Percentiles rank a stretch among this genome's conserved stretches.
Conservation (phyloP, 2,113 vertebrate species). For the Pithys albifrons region DNA sequence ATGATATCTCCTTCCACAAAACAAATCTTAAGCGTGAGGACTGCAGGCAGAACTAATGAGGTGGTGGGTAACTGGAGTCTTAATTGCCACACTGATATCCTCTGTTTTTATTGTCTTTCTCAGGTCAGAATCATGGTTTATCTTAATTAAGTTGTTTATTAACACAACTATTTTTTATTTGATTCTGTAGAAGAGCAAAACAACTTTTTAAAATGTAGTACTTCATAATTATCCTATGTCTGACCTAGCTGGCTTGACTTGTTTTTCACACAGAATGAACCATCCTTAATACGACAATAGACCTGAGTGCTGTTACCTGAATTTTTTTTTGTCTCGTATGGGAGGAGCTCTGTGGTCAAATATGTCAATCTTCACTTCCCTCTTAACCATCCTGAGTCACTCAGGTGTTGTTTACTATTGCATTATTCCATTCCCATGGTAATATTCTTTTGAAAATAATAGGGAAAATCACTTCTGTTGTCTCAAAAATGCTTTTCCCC, state of each 20-base stretch:
- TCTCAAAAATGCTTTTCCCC: background rate
- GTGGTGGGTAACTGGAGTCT: background rate
- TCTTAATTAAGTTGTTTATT: background rate
- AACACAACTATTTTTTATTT: background rate
- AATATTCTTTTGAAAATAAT: background rate
- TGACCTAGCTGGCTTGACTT: background rate
- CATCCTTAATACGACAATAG: accelerated
- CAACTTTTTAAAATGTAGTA: background rate
- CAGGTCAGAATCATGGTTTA: background rate
- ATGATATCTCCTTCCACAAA: background rate
- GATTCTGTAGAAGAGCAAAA: background rate
- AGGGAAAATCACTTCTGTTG: background rate
- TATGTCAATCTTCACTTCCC: background rate
- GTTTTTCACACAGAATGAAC: background rate
- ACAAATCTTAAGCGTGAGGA: background rate
- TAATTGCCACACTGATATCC: background rate
- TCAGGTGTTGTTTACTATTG: background rate
- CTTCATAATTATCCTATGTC: background rate
- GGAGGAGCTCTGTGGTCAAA: background rate
- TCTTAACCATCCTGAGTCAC: background rate
- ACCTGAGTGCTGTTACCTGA: background rate
- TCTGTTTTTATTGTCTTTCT: background rate
- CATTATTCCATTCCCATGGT: background rate
- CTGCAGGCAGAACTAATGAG: background rate
- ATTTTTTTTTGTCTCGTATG: background rate